phyloP scores from a whole-genome alignment of 2,888 invertebrate species.

The Protonemura montana region DNA sequence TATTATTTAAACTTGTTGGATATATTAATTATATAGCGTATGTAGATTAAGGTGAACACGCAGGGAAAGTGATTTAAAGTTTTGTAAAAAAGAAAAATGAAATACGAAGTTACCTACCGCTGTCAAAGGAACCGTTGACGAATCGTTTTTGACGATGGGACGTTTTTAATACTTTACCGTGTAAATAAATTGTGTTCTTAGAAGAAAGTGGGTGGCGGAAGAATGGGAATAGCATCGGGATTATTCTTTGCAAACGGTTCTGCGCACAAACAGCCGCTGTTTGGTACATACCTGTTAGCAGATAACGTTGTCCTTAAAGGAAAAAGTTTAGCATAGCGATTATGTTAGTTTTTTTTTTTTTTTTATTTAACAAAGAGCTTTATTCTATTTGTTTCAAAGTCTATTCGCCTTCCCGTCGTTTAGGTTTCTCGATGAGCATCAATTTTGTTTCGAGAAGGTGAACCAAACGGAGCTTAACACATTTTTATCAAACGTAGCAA shows the following conservation, averaged over 20 bases:
- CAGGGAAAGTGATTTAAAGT: neutral
- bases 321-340: neutral
- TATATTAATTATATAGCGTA: constrained; percentile 29
- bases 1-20: constrained; percentile 40
- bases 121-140: neutral
- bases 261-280: neutral
- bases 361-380: neutral
- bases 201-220: neutral
- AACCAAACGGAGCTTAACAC: neutral
- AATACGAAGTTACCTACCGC: neutral
- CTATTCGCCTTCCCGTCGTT: constrained; percentile 16
- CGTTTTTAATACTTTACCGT: neutral
- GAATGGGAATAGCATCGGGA: neutral
- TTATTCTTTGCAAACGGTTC: neutral
- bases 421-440: neutral
- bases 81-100: neutral
- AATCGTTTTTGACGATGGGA: neutral
- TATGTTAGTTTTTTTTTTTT: neutral
- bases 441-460: neutral
- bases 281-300: neutral
- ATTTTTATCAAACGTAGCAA: neutral
- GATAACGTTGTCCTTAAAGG: neutral
- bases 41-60: neutral
- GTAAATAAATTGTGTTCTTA: neutral
- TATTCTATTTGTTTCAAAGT: constrained; percentile 18